Evolutionary conservation across 2,113 vertebrate genomes (phyloP).

Genomic region (Meriones unguiculatus): DNA sequence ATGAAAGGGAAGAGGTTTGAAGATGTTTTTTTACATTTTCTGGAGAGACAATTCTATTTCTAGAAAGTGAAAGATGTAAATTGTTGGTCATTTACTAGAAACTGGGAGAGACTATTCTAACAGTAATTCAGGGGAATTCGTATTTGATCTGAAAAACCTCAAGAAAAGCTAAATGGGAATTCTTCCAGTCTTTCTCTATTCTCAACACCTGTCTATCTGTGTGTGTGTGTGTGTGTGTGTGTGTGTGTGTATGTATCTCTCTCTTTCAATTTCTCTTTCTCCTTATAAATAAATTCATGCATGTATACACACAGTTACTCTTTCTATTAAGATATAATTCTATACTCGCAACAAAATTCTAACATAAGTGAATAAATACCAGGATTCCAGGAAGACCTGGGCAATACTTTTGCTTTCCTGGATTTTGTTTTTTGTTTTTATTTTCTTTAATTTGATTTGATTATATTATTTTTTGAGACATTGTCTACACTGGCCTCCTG

Average conservation of each 20-base stretch:
- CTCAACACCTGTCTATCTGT: not conserved
- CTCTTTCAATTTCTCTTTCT: not conserved
- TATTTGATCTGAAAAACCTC: not conserved
- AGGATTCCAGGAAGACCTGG: not conserved
- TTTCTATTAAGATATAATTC: not conserved
- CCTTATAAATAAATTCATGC: not conserved
- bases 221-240: not conserved
- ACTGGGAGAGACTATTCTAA: constrained; percentile 23
- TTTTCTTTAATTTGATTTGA: not conserved
- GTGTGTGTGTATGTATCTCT: not conserved
- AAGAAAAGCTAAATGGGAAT: constrained; percentile 33
- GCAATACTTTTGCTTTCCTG: not conserved
- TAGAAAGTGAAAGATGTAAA: constrained; percentile 42
- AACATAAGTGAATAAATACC: constrained; percentile 1
- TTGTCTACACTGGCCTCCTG: not conserved
- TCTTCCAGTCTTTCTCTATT: not conserved
- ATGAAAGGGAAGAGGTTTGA: constrained; percentile 39
- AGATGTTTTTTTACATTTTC: constrained; percentile 53
- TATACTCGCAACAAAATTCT: constrained; percentile 22
- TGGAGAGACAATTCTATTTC: constrained; percentile 54
- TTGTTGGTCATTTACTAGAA: constrained; percentile 23
- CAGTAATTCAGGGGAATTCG: not conserved
- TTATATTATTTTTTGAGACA: not conserved
- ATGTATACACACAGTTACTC: not conserved
- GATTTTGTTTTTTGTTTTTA: not conserved